These are phyloP conservation scores for Phalanger gymnotis DNA, from an alignment of 2,797 vertebrate species.

Conservation along the genomic window DNA sequence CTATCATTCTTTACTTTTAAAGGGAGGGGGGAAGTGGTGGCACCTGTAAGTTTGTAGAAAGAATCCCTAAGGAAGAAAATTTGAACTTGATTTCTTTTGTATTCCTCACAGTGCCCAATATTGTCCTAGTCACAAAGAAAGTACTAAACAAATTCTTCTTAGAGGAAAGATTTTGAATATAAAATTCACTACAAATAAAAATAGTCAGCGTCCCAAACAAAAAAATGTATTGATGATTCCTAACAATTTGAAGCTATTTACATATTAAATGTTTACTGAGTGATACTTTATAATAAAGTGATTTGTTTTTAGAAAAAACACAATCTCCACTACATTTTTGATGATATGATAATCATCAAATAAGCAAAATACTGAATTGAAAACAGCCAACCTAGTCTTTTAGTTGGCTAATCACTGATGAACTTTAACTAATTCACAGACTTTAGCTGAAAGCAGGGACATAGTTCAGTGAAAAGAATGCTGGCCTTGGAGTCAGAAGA, in stretches of 20 bases:
- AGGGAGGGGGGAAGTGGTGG: background rate
- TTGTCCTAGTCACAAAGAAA: slow-evolving; percentile 33
- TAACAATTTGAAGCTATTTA: slow-evolving; percentile 22
- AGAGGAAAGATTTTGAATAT: slow-evolving; percentile 35
- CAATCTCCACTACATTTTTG: background rate
- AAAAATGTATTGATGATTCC: slow-evolving; percentile 7
- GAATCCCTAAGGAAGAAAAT: slow-evolving; percentile 30
- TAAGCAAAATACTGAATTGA: background rate
- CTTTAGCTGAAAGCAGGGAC: background rate
- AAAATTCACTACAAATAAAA: slow-evolving; percentile 30
- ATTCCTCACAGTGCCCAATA: slow-evolving; percentile 21
- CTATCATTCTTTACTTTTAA: background rate
- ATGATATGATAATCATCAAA: background rate
- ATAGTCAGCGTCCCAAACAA: slow-evolving; percentile 44
- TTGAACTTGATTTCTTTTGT: slow-evolving; percentile 13
- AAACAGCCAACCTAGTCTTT: background rate
- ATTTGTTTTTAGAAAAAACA: background rate
- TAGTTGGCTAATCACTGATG: background rate
- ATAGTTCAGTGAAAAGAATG: background rate
- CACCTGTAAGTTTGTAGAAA: slow-evolving; percentile 34
- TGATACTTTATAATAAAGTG: slow-evolving; percentile 8
- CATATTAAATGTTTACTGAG: slow-evolving; percentile 49
- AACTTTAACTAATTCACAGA: background rate
- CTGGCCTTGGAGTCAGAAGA: background rate
- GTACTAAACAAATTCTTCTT: slow-evolving; percentile 25